A percentile compares a stretch with the other conserved stretches of the same genome.
Evolutionary conservation across 2,113 vertebrate species (phyloP).

Genomic region (Menidia beryllina): DNA sequence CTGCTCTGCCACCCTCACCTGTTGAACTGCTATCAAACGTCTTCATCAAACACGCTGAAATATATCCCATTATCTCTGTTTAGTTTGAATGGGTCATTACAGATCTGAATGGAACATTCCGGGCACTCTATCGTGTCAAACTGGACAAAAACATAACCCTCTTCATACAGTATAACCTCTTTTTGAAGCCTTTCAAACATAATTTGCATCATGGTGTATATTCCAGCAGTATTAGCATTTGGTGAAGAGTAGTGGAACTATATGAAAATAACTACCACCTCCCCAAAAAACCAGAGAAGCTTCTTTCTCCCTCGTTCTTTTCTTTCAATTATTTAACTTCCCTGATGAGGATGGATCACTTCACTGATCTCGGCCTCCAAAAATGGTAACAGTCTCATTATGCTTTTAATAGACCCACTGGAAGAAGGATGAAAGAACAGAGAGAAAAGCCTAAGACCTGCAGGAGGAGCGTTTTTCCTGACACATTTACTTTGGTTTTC

Average conservation of each 20-base stretch:
- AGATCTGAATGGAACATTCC: too few species aligned
- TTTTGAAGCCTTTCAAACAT: not conserved
- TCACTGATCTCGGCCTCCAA: slow-evolving; percentile 50
- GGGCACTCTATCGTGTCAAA: too few species aligned
- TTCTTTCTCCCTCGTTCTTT: slow-evolving; percentile 22
- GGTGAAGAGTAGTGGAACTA: not conserved
- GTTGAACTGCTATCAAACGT: too few species aligned
- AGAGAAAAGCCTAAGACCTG: slow-evolving; percentile 40
- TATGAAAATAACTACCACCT: not conserved
- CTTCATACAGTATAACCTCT: too few species aligned
- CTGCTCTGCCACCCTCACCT: too few species aligned
- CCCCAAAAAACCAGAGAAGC: not conserved
- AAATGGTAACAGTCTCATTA: slow-evolving; percentile 73
- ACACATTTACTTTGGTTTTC: slow-evolving; percentile 22
- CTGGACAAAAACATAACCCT: too few species aligned
- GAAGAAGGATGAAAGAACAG: slow-evolving; percentile 36
- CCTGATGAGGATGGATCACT: slow-evolving; percentile 59
- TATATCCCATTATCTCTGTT: too few species aligned
- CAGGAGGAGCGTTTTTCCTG: slow-evolving; percentile 35
- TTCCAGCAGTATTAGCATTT: not conserved
- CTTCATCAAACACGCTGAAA: too few species aligned
- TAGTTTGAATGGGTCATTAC: too few species aligned
- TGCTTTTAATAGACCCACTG: slow-evolving; percentile 55
- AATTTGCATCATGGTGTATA: not conserved
- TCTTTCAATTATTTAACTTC: slow-evolving; percentile 66